Percentiles rank a stretch among this genome's conserved stretches.
Conservation (phyloP, 2,113 vertebrate genomes). For the Phylloscopus whistleri region DNA sequence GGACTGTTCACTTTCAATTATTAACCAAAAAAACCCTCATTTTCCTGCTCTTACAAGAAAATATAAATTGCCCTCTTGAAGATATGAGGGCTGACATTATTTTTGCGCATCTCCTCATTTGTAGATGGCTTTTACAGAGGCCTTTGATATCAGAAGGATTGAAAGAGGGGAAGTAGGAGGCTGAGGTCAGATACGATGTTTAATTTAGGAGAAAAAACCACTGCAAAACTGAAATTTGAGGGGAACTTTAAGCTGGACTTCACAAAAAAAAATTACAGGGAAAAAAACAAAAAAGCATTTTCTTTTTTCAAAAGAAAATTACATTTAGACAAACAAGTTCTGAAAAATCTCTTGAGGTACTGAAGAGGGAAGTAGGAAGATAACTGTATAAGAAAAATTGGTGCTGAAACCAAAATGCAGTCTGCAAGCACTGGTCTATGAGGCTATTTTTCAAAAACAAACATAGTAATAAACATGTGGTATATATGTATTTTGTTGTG, state of each 20-base stretch:
- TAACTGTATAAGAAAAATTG: neutral
- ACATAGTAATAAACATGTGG: neutral
- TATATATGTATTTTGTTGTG: neutral
- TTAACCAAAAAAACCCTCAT: neutral
- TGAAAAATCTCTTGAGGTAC: neutral
- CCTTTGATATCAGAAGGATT: neutral
- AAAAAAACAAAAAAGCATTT: neutral
- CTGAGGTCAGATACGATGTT: neutral
- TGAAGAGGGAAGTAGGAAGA: neutral
- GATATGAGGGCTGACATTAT: neutral
- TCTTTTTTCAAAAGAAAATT: neutral
- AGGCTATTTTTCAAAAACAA: neutral
- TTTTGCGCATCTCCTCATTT: neutral
- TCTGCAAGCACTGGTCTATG: neutral
- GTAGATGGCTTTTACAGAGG: neutral
- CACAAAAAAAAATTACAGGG: neutral
- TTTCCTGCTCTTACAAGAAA: neutral
- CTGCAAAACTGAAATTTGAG: neutral
- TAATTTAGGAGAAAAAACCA: neutral
- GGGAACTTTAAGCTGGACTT: neutral
- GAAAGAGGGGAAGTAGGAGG: neutral
- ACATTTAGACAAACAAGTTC: neutral
- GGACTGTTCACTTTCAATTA: neutral
- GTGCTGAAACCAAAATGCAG: neutral
- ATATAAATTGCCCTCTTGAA: neutral